A percentile compares a stretch with the other conserved stretches of the same genome.
These are phyloP conservation scores for Branchellion lobata DNA, from an alignment of 2,888 invertebrate genomes.

Conservation along the genomic window DNA sequence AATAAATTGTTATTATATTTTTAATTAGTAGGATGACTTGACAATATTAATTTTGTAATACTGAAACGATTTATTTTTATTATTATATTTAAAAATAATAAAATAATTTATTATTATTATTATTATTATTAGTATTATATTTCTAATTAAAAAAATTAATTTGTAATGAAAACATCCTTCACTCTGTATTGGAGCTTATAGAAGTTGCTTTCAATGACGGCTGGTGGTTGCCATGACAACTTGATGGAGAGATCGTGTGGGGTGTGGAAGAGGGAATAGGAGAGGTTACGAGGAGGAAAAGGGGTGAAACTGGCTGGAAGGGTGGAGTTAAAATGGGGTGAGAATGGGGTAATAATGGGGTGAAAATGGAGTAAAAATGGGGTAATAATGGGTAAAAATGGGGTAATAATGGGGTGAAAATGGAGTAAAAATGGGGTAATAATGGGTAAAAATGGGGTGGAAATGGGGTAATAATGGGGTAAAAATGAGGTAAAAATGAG, in stretches of 20 bases:
- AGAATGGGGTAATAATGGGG: no score
- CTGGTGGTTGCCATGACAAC: background rate
- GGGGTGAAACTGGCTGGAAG: background rate
- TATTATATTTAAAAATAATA: background rate
- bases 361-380: no score
- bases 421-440: no score
- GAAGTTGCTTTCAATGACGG: background rate
- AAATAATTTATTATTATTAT: background rate
- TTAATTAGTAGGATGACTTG: background rate
- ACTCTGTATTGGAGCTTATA: constrained; percentile 6
- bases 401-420: no score
- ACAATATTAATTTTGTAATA: background rate
- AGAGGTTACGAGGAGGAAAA: background rate
- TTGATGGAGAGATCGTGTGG: background rate
- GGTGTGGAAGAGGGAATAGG: background rate
- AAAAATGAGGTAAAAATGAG: no score
- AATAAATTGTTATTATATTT: background rate
- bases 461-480: no score
- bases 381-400: no score
- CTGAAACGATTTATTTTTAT: no score
- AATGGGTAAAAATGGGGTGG: no score
- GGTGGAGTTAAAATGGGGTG: no score
- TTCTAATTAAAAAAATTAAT: background rate
- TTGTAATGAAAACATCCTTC: background rate
- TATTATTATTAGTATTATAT: background rate